phyloP scores from a whole-genome alignment of 2,888 invertebrate species.

The Rosalia funebris region DNA sequence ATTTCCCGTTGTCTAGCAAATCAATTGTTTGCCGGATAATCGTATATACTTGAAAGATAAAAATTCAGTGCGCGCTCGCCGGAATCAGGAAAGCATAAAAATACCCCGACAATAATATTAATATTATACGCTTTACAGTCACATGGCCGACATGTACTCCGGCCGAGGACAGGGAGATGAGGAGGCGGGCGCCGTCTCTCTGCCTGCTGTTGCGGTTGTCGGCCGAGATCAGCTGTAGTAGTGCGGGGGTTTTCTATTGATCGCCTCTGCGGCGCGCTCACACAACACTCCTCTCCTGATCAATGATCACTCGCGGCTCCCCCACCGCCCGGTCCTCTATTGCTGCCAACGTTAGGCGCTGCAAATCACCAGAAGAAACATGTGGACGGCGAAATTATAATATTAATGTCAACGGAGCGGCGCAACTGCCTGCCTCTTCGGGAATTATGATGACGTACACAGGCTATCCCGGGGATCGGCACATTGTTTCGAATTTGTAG shows the following conservation, averaged over 20 bases:
- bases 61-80: too few relatives aligned
- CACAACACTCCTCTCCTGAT: conserved; percentile 54
- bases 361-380: conserved; percentile 23
- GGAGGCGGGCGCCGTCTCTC: conserved; percentile 47
- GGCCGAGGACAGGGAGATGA: conserved; percentile 35
- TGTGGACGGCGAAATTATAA: conserved; percentile 14
- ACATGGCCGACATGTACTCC: conserved; percentile 11
- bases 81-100: not conserved
- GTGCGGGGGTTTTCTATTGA: conserved; percentile 62
- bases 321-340: conserved; percentile 43
- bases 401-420: not conserved
- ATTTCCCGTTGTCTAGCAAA: too few relatives aligned
- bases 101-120: conserved; percentile 12
- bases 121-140: conserved; percentile 14
- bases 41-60: too few relatives aligned
- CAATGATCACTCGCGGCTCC: conserved; percentile 57
- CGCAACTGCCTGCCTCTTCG: not conserved
- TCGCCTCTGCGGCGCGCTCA: conserved; percentile 48
- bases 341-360: conserved; percentile 23
- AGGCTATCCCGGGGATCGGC: too few relatives aligned
- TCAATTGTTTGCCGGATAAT: too few relatives aligned
- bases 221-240: conserved; percentile 63
- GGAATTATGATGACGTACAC: too few relatives aligned
- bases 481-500: too few relatives aligned
- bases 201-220: conserved; percentile 51